A percentile compares a stretch with the other conserved stretches of the same genome.
Evolutionary conservation across 2,888 invertebrate genomes (phyloP).

Genomic region (Sarcophaga rosellei): DNA sequence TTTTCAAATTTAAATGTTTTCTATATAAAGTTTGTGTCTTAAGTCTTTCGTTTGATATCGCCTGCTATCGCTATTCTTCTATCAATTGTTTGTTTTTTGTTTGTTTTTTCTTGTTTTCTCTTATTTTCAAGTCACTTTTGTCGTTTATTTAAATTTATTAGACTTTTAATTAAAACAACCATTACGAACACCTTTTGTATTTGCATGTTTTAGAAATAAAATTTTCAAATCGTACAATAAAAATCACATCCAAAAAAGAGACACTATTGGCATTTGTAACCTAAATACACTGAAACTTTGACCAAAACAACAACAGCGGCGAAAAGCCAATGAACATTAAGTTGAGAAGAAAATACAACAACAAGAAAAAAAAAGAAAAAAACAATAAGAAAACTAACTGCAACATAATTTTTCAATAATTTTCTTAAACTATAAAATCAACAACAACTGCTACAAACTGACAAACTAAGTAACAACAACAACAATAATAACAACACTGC

Average conservation of each 20-base stretch:
- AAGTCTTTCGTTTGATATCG: constrained; percentile 7
- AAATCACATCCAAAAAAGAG: constrained; percentile 44
- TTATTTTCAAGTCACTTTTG: neutral
- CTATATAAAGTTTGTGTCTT: neutral
- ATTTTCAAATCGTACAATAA: constrained; percentile 36
- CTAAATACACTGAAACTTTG: constrained; percentile 56
- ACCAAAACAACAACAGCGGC: constrained; percentile 13
- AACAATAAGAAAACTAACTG: constrained; percentile 8
- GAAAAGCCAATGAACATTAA: neutral
- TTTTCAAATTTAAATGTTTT: neutral
- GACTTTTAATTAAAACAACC: constrained; percentile 55
- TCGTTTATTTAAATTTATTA: constrained; percentile 23
- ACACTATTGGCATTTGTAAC: constrained; percentile 64
- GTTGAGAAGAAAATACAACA: neutral
- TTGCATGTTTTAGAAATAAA: constrained; percentile 52
- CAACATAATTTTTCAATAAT: constrained; percentile 67
- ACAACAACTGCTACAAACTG: constrained; percentile 42
- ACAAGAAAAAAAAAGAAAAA: neutral
- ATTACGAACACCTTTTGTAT: constrained; percentile 63
- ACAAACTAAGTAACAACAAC: constrained; percentile 22
- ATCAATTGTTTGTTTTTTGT: neutral
- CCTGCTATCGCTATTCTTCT: neutral
- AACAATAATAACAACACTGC: constrained; percentile 13
- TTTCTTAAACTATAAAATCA: constrained; percentile 57
- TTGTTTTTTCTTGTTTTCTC: neutral